Base-by-base conservation (phyloP, 2,113 vertebrate species). In the Colaptes auratus region DNA sequence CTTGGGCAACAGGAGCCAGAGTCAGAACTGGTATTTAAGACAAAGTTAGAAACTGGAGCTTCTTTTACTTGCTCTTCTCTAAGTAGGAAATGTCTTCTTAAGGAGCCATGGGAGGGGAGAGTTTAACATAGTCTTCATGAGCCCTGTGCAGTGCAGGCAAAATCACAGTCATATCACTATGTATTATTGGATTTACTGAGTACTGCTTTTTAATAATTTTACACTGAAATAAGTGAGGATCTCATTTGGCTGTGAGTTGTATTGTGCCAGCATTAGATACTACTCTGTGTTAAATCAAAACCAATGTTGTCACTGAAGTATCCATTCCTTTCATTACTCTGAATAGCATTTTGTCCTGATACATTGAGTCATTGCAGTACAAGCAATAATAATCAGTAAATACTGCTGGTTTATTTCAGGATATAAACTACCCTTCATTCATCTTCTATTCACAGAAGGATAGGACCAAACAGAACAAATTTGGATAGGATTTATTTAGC, bases 331-430 rank as follows among this genome's bases (percentile, higher is more conserved):
- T 94, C 90, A 82, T 72, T 92, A 92, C 80, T 95, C 89, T 91
- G 88, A 97, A 97, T 69, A 96, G 80, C 82, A 80, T 82, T 96
- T 96, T 95, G 82, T 89, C 85, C 92, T 90, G 66, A 90, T 96
- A 77, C 76, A 88, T 59, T 78, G 93, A 96, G 79, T 90, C 87
- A 91, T 53, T 89, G 87, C 85, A 94, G 76, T 82, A 67, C 48
- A 69, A 96, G 85, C 82, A 95, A 86, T 76, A 88, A 95, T 91
- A 96, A 79, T 48, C 93, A 92, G 92, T 86, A 92, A 95, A 95
- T 93, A 93, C 23, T 94, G 89, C 59, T 83, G 82, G 5, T 91
- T 94, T 82, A 84, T 96, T 95, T 92, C 87, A 80, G 92, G 70
- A 31, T 56, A 31, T 91, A 95, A 96, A 93, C 94, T 94, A 81